These are phyloP conservation scores for Acronicta alni DNA, from an alignment of 2,888 invertebrate species.

Conservation along the genomic window DNA sequence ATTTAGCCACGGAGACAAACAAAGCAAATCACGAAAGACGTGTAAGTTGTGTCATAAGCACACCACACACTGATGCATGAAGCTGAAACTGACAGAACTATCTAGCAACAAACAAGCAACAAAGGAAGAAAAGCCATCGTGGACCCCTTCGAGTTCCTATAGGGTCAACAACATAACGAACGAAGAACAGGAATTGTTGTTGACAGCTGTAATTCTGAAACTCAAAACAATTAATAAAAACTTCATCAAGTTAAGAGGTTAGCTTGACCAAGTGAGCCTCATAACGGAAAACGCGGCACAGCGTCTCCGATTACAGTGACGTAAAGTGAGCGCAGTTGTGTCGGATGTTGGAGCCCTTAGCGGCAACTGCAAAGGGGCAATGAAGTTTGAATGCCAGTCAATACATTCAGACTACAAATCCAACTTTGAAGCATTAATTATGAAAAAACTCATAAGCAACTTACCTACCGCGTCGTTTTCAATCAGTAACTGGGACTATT, in stretches of 20 bases:
- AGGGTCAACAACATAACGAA: neutral
- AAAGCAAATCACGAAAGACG: constrained; percentile 13
- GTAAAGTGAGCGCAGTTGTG: constrained; percentile 9
- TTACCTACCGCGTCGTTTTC: constrained; percentile 2
- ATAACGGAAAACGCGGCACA: constrained; percentile 24
- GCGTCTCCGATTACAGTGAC: constrained; percentile 17
- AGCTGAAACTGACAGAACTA: neutral
- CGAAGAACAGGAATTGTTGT: neutral
- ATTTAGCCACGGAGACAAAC: constrained; percentile 10
- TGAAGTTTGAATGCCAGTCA: constrained; percentile 16
- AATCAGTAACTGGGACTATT: constrained; percentile 11
- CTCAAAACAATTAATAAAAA: neutral
- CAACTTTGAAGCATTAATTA: constrained; percentile 17
- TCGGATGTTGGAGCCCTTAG: constrained; percentile 18
- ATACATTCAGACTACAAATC: constrained; percentile 12
- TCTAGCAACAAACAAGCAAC: neutral
- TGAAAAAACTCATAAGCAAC: constrained; percentile 16
- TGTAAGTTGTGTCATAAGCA: constrained; percentile 15
- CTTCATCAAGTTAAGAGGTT: neutral
- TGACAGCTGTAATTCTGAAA: constrained; percentile 6
- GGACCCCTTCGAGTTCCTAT: neutral
- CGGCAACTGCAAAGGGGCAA: constrained; percentile 18
- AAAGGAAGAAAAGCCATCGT: neutral
- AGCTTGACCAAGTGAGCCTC: neutral
- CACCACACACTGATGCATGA: constrained; percentile 20